Base-by-base conservation (phyloP, 2,888 invertebrate genomes). In the Miltochrista miniata region DNA sequence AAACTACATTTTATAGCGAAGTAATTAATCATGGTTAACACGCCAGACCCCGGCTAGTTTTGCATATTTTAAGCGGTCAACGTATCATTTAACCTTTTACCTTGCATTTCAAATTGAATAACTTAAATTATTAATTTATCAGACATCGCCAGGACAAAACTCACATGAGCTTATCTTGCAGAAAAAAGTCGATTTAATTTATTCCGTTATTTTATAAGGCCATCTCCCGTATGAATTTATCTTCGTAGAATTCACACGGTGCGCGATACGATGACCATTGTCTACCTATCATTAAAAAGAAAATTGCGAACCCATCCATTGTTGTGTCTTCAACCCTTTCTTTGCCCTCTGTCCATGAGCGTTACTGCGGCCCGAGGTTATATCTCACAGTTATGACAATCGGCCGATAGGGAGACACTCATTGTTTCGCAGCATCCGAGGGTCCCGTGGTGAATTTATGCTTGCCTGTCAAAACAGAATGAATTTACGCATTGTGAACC, bases 391-490 rank as follows among this genome's bases (percentile, higher is more conserved):
- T 75, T 80, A 81, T 76, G 77, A 82, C 83, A 81, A 81, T 81
- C 72, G 69, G 53, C 64, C 75, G 79, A 77, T 82, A 71, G 83
- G 83, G 85, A 83, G 83, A 80, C 67, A 74, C 68, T 74, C 77
- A 86, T 90, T 90, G 90, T 90, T 81, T 84, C 75, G 80, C 90
- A 90, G 91, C 88, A 85, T 90, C 91, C 84, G 69, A 86, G 87
- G 86, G 85, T 85, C 85, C 85, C 79, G 83, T 80, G 64, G 84
- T 73, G 83, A 90, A 89, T 90, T 90, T 90, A 89, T 87, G 85
- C 87, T 82, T 79, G 84, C 87, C 87, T 90, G 91, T 91, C 91
- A 90, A 87, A 91, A 91, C 88, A 91, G 74, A 87, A 90, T 87
- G 83, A 86, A 85, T 87, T 90, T 84, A 90, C 88, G 90, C 90